A percentile compares a stretch with the other conserved stretches of the same genome.
phyloP scores from a whole-genome alignment of 2,113 vertebrate genomes.

The Columbina picui region DNA sequence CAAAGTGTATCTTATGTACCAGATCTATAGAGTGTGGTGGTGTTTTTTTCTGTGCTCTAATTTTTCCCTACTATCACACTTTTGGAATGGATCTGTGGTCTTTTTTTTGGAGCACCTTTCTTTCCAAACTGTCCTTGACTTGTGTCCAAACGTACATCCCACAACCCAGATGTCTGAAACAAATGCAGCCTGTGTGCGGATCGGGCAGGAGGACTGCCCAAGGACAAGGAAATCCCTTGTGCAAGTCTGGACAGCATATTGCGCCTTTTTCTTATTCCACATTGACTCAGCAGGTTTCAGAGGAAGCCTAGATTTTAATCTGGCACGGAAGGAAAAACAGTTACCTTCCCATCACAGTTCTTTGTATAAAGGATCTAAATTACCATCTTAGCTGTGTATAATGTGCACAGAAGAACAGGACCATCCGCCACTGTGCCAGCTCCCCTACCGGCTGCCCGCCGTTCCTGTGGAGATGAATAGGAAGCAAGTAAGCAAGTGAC shows the following conservation, averaged over 20 bases:
- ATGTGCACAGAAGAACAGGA: not conserved
- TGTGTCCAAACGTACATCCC: not conserved
- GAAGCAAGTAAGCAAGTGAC: not conserved
- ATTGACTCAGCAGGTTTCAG: slow-evolving; percentile 53
- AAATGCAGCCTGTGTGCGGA: not conserved
- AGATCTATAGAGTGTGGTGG: not conserved
- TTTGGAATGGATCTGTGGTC: not conserved
- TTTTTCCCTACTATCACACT: not conserved
- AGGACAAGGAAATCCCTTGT: slow-evolving; percentile 40
- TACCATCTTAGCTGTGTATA: not conserved
- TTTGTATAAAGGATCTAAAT: not conserved
- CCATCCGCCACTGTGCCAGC: not conserved
- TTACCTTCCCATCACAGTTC: not conserved
- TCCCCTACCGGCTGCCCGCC: not conserved
- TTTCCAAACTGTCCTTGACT: slow-evolving; percentile 4
- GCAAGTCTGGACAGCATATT: not conserved
- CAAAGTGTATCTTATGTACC: not conserved
- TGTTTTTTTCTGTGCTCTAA: not conserved
- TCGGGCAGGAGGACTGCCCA: not conserved
- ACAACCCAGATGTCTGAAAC: not conserved
- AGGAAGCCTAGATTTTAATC: slow-evolving; percentile 31
- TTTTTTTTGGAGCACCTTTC: not conserved
- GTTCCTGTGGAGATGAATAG: not conserved
- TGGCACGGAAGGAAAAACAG: slow-evolving; percentile 6
- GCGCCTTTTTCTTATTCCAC: not conserved